Base-by-base conservation (phyloP, 2,888 invertebrate species). In the Anthoptus insignis region DNA sequence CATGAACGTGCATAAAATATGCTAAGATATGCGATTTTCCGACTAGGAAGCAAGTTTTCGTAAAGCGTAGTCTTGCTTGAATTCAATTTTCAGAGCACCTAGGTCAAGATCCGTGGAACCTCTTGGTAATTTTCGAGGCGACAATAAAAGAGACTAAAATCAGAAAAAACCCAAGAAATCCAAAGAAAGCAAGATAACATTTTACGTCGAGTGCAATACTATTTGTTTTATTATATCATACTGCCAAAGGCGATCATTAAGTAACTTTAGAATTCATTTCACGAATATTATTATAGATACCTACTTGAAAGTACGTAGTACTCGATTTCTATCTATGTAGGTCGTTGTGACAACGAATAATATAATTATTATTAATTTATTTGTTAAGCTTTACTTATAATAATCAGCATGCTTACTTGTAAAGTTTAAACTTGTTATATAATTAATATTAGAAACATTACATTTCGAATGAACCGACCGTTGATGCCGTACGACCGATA, bases 31-130 rank as follows among this genome's bases (percentile, higher is more conserved):
- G n/a, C n/a, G n/a, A n/a, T n/a, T n/a, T n/a, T n/a, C n/a, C n/a
- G n/a, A n/a, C n/a, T n/a, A n/a, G n/a, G n/a, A n/a, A n/a, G n/a
- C n/a, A n/a, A n/a, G n/a, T n/a, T n/a, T n/a, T n/a, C n/a, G n/a
- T n/a, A n/a, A n/a, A n/a, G n/a, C n/a, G n/a, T n/a, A n/a, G n/a
- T n/a, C n/a, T n/a, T 29, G 3, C 3, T 19, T 57, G 4, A 21
- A 24, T 47, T 7, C 1, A 34, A 19, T 63, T 91, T 89, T 73
- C 88, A 93, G 93, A 93, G 93, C 93, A 89, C 93, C 93, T 78
- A 91, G 93, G 91, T 93, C 93, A 84, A 91, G 93, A 91, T 93
- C 93, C 76, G 93, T 94, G 77, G 93, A 93, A 81, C 93, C 93
- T 83, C 88, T 93, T 69, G 93, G 91, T 73, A 88, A 89, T 79